phyloP scores from a whole-genome alignment of 2,888 invertebrate species.

The Vanessa cardui region DNA sequence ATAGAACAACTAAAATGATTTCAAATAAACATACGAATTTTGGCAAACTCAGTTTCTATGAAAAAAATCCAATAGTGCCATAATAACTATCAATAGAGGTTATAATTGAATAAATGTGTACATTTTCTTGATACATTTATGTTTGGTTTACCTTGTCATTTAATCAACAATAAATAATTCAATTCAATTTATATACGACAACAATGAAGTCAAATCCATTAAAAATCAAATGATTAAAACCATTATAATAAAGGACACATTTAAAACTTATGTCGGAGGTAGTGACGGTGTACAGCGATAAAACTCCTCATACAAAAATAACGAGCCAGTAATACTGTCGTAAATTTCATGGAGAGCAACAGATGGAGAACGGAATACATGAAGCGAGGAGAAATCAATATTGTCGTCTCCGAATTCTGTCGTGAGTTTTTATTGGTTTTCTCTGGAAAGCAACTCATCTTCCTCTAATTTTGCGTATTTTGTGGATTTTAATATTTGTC shows the following conservation, averaged over 20 bases:
- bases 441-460: slow-evolving; percentile 27
- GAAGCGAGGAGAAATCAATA: slow-evolving; percentile 75
- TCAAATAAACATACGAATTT: no score
- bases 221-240: slow-evolving; percentile 43
- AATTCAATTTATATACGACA: neutral
- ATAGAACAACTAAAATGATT: no score
- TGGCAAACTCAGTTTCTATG: no score
- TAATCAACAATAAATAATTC: neutral
- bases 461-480: slow-evolving; percentile 39
- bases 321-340: slow-evolving; percentile 77
- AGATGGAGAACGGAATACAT: slow-evolving; percentile 80
- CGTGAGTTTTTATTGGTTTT: slow-evolving; percentile 64
- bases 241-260: slow-evolving; percentile 56
- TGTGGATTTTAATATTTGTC: neutral
- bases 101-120: neutral
- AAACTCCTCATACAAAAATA: slow-evolving; percentile 79
- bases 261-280: slow-evolving; percentile 63
- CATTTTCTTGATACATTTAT: neutral
- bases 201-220: neutral
- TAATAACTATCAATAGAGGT: no score
- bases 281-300: slow-evolving; percentile 63
- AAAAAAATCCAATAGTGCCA: no score
- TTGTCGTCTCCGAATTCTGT: slow-evolving; percentile 67
- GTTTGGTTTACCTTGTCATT: neutral
- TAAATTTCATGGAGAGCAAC: slow-evolving; percentile 82